These are phyloP conservation scores for Callimorpha dominula DNA, from an alignment of 2,888 invertebrate species.

Conservation along the genomic window DNA sequence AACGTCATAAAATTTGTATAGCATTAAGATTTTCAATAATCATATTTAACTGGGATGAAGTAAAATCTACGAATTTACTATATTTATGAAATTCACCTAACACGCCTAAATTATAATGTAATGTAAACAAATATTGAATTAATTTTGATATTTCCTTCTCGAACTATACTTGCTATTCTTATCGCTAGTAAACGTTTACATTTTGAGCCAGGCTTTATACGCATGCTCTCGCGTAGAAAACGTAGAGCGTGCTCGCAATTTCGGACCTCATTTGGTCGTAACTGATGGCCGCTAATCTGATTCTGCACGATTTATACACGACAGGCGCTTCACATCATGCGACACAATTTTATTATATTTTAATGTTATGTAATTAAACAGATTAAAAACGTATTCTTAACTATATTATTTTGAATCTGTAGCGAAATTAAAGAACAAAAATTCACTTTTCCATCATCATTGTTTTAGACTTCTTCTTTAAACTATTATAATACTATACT, in stretches of 20 bases:
- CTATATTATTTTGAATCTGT: background rate
- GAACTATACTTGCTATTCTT: background rate
- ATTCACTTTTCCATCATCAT: too few species aligned
- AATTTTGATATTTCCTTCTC: background rate
- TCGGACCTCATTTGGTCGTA: conserved; percentile 44
- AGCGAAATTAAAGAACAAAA: too few species aligned
- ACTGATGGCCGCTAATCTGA: conserved; percentile 48
- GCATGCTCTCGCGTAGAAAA: conserved; percentile 22
- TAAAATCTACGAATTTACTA: too few species aligned
- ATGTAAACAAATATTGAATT: too few species aligned
- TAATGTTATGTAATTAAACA: conserved; percentile 3
- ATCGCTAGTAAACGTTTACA: too few species aligned
- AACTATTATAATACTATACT: too few species aligned
- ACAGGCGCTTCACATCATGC: conserved; percentile 29
- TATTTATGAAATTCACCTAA: too few species aligned
- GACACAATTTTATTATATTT: conserved; percentile 8
- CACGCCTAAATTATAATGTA: too few species aligned
- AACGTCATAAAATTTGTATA: too few species aligned
- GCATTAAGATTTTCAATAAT: too few species aligned
- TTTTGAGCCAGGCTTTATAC: background rate
- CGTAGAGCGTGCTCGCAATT: conserved; percentile 26
- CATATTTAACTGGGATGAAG: too few species aligned
- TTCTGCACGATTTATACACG: conserved; percentile 34
- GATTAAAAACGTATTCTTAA: background rate
- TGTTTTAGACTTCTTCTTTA: too few species aligned